Evolutionary conservation across 1,140 invertebrate species (phyloP).

Genomic region (Drusus annulatus): DNA sequence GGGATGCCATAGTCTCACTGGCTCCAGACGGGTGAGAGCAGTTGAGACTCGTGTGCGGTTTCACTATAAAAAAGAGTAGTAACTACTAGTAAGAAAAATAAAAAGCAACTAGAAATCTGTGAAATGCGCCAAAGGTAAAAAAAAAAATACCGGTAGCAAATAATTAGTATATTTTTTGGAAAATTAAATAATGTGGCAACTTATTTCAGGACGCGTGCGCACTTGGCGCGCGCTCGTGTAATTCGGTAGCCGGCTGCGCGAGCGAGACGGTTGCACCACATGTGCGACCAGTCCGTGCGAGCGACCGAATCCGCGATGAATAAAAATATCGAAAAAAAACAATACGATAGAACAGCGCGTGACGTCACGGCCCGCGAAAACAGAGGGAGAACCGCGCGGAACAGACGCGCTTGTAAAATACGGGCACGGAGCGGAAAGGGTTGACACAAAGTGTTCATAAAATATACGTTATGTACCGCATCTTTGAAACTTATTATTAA

Average conservation of each 20-base stretch:
- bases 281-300: neutral
- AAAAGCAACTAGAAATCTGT: too few relatives aligned
- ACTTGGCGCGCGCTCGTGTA: conserved; percentile 18
- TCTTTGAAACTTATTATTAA: too few relatives aligned
- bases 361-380: conserved; percentile 3
- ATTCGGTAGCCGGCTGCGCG: neutral
- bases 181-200: conserved; percentile 5
- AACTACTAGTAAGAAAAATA: too few relatives aligned
- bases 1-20: too few relatives aligned
- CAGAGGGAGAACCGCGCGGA: neutral
- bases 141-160: too few relatives aligned
- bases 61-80: too few relatives aligned
- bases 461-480: too few relatives aligned
- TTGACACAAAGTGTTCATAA: neutral
- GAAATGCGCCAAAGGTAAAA: too few relatives aligned
- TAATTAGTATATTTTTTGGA: too few relatives aligned
- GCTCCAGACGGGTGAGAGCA: too few relatives aligned
- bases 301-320: neutral
- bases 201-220: neutral
- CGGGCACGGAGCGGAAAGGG: neutral
- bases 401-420: neutral
- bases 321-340: too few relatives aligned
- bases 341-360: neutral
- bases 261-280: neutral
- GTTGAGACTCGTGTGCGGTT: too few relatives aligned